Conservation (phyloP, 2,113 vertebrate genomes). For the Epinephelus fuscoguttatus region DNA sequence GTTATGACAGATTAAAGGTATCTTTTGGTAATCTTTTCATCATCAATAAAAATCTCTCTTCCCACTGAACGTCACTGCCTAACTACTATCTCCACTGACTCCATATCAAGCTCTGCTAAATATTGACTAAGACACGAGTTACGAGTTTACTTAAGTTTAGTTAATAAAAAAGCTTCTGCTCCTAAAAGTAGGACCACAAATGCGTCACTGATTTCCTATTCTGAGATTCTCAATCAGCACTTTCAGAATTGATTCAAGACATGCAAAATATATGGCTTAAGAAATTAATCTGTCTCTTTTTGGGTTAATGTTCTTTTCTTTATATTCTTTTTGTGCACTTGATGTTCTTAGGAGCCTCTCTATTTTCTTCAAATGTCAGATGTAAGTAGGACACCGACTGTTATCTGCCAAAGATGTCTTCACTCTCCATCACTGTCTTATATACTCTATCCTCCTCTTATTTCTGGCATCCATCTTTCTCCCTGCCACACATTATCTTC, state of each 20-base stretch:
- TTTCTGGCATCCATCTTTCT: slow-evolving; percentile 66
- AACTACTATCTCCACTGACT: too few relatives aligned
- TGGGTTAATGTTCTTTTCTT: background rate
- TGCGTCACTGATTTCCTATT: background rate
- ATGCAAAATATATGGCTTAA: background rate
- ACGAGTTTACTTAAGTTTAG: background rate
- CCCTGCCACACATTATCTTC: slow-evolving; percentile 58
- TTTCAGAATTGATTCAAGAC: background rate
- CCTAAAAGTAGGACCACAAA: background rate
- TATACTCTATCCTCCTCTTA: slow-evolving; percentile 47
- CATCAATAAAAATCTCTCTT: background rate
- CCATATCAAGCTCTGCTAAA: background rate
- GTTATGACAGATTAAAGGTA: background rate
- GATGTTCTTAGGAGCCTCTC: background rate
- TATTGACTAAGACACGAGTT: too few relatives aligned
- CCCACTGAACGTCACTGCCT: background rate
- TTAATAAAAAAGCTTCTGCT: background rate
- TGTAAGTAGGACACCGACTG: slow-evolving; percentile 58
- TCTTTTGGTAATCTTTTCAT: background rate
- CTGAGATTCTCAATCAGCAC: background rate
- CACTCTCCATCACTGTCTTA: slow-evolving; percentile 57
- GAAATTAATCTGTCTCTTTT: background rate
- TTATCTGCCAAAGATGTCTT: slow-evolving; percentile 50
- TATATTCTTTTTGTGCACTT: slow-evolving; percentile 2
- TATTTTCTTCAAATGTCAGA: slow-evolving; percentile 44